Evolutionary conservation across 2,797 vertebrate species (phyloP), one percentile per base, ranked within the genome.

Genomic region (Bradypodion ventrale): DNA sequence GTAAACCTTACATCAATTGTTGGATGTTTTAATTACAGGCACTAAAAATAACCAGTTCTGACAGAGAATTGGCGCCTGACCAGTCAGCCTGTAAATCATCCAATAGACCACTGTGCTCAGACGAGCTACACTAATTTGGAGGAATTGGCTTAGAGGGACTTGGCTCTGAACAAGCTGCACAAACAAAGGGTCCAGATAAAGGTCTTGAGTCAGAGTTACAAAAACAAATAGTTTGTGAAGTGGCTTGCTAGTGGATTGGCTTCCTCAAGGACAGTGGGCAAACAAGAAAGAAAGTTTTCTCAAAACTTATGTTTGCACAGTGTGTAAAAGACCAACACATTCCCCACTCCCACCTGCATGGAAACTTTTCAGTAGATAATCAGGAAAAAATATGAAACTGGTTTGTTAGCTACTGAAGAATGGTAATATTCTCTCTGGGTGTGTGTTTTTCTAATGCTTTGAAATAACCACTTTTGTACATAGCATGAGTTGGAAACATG

Each of bases 111-210:
- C 40, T 60, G 52, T 37, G 63, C 42, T 70, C 63, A 40, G 42
- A 70, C 72, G 79, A 82, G 79, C 56, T 82, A 12, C 44, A 70
- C 65, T 52, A 77, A 85, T 27, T 66, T 46, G 79, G 73, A 69
- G 40, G 73, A 63, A 77, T 4, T 72, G 65, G 60, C 73, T 77
- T 59, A 60, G 62, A 69, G 65, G 78, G 78, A 69, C 65, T 85
- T 81, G 84, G 73, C 84, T 82, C 52, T 49, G 56, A 77, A 62
- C 65, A 90, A 90, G 89, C 89, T 92, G 91, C 84, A 85, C 91
- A 94, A 94, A 93, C 91, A 93, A 87, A 89, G 92, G 89, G 83
- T 80, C 72, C 40, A 90, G 92, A 92, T 93, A 92, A 93, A 90
- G 84, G 89, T 90, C 90, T 93, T 87, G 84, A 77, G 89, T 90